Base-by-base conservation (phyloP, 2,888 invertebrate genomes). In the Rhorus exstirpatorius region DNA sequence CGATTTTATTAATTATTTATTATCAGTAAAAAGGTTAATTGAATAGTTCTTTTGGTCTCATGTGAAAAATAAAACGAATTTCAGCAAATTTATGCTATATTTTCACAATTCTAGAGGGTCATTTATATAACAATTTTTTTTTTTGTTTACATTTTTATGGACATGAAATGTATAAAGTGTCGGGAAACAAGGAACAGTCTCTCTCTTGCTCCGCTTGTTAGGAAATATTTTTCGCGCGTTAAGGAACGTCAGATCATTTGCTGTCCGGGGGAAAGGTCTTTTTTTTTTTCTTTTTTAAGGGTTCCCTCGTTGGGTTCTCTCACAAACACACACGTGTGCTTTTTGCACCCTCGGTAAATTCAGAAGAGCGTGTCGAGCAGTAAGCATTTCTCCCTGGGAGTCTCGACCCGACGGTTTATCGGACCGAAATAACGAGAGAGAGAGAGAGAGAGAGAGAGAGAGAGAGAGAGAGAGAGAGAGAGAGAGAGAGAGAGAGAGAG, bases 371-470 rank as follows among this genome's bases (percentile, higher is more conserved):
- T 60, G 51, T 17, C 41, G 26, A 44, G 74, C 74, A 44, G 63
- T 53, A 19, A 63, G 26, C 51, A 26, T 61, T 63, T 65, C 67
- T 76, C 77, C 38, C 35, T 19, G 67, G 26, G 38, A 41, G 14
- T 41, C 63, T 17, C 65, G 21, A n/a, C 35, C 14, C 31, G 21
- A 19, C 21, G 49, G 82, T 71, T 82, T 82, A 79, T 82, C 78
- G 78, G 51, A 79, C 49, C 78, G 82, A 82, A 82, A 78, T 82
- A 82, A 79, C 82, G 72, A 81, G 77, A 72, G 68, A 80, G 63
- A 71, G 76, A 71, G 68, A 77, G 71, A 67, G 75, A 46, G 53
- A 58, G n/a, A 70, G 19, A 6, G 8, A 41, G 58, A 70, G 63
- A 61, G 72, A 75, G 71, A 65, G 76, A 70, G 67, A 76, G 70